Percentiles rank a stretch among this genome's conserved stretches.
Evolutionary conservation across 2,888 invertebrate genomes (phyloP).

Genomic region (Diadromus collaris): DNA sequence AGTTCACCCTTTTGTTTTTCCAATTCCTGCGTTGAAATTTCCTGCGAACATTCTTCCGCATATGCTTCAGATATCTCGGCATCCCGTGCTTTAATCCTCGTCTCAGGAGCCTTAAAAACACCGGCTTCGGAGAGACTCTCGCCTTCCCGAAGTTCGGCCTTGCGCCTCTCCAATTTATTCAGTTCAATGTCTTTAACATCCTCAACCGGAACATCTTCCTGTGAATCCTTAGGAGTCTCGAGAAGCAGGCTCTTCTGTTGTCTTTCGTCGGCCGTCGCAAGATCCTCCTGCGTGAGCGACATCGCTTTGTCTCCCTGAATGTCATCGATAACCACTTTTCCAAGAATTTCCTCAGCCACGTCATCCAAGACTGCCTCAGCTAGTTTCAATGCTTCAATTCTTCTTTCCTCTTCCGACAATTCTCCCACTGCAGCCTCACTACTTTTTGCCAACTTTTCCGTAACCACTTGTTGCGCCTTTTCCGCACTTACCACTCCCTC

Average conservation of each 20-base stretch:
- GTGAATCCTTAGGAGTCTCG: conserved; percentile 24
- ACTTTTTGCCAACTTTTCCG: conserved; percentile 28
- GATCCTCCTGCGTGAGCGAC: conserved; percentile 30
- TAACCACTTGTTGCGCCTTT: conserved; percentile 40
- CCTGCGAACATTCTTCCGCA: conserved; percentile 44
- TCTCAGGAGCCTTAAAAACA: neutral
- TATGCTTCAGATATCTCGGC: conserved; percentile 55
- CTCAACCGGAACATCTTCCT: conserved; percentile 39
- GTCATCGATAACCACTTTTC: conserved; percentile 23
- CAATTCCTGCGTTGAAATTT: conserved; percentile 60
- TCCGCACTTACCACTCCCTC: conserved; percentile 23
- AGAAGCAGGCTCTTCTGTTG: conserved; percentile 32
- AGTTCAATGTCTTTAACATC: conserved; percentile 35
- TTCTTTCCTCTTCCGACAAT: conserved; percentile 28
- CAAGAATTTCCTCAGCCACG: conserved; percentile 37
- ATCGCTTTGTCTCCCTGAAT: conserved; percentile 22
- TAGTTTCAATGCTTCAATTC: conserved; percentile 28
- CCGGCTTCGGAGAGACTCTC: conserved; percentile 10
- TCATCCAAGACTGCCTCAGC: conserved; percentile 21
- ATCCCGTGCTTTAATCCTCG: conserved; percentile 64
- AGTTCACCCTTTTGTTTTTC: conserved; percentile 33
- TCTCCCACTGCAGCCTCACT: conserved; percentile 23
- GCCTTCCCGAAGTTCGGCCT: conserved; percentile 6
- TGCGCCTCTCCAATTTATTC: neutral
- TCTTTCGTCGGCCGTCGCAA: conserved; percentile 19